Conservation (phyloP, 2,888 invertebrate genomes). For the Lycia hirtaria region DNA sequence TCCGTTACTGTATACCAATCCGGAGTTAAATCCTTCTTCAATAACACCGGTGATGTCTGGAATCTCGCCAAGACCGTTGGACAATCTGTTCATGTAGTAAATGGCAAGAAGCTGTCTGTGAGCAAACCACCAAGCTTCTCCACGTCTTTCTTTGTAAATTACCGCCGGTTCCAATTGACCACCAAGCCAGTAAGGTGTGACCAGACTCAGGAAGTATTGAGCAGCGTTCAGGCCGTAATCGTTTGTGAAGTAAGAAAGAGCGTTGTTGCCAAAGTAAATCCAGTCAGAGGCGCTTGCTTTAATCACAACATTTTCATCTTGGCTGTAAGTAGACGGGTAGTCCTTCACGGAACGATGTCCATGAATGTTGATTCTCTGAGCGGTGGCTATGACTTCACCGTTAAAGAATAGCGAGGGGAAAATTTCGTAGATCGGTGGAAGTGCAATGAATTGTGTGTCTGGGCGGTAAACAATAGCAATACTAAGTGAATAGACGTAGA, state of each 20-base stretch:
- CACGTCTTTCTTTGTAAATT: conserved; percentile 75
- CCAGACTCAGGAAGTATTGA: conserved; percentile 87
- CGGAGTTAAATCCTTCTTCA: conserved; percentile 87
- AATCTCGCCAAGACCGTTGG: conserved; percentile 88
- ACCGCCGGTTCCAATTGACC: conserved; percentile 76
- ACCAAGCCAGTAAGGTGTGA: conserved; percentile 88
- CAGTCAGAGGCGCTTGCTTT: conserved; percentile 87
- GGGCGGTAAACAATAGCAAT: conserved; percentile 87
- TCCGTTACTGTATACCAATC: conserved; percentile 87
- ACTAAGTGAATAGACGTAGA: conserved; percentile 88
- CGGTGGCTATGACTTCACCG: conserved; percentile 87
- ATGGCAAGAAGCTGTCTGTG: conserved; percentile 90
- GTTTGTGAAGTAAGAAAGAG: conserved; percentile 89
- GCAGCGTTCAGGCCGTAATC: conserved; percentile 88
- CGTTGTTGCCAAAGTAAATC: conserved; percentile 82
- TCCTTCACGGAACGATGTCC: conserved; percentile 60
- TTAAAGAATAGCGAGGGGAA: conserved; percentile 90
- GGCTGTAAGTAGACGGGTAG: conserved; percentile 62
- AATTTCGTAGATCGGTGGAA: conserved; percentile 91
- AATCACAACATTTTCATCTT: conserved; percentile 82
- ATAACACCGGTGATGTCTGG: conserved; percentile 83
- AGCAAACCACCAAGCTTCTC: conserved; percentile 85
- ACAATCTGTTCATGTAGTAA: conserved; percentile 91
- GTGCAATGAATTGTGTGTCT: conserved; percentile 87
- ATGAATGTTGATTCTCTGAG: conserved; percentile 85